Conservation (phyloP, 2,888 invertebrate species). For the Hyposoter didymator region DNA sequence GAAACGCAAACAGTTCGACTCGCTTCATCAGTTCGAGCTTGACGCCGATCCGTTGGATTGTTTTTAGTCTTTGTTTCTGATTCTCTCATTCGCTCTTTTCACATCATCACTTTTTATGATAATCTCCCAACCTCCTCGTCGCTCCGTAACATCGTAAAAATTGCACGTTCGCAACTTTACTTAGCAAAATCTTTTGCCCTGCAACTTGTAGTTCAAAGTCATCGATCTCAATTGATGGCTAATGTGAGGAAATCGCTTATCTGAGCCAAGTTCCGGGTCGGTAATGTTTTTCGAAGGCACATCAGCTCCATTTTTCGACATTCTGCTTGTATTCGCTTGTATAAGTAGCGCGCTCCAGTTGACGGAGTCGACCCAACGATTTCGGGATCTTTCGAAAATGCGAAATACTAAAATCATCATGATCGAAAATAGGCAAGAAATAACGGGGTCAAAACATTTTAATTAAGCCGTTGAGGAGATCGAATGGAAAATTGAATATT, state of each 20-base stretch:
- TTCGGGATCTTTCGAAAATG: conserved; percentile 8
- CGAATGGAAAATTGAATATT: no score
- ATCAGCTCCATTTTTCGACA: neutral
- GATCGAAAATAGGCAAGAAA: neutral
- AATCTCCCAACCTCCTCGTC: conserved; percentile 15
- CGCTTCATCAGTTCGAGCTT: conserved; percentile 53
- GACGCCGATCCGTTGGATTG: conserved; percentile 37
- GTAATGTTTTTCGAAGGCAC: conserved; percentile 28
- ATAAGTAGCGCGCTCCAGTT: neutral
- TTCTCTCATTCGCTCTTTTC: conserved; percentile 12
- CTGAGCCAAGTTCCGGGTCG: conserved; percentile 16
- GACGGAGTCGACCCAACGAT: conserved; percentile 17
- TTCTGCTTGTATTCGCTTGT: neutral
- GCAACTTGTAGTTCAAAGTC: conserved; percentile 8
- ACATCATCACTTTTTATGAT: conserved; percentile 56
- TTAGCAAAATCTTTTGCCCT: neutral
- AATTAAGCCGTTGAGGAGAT: neutral
- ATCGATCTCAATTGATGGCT: conserved; percentile 44
- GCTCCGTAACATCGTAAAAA: neutral
- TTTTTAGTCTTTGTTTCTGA: conserved; percentile 37
- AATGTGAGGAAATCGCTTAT: conserved; percentile 24
- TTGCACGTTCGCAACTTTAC: conserved; percentile 22
- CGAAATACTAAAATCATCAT: neutral
- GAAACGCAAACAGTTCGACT: conserved; percentile 39
- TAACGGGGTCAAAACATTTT: no score